Percentiles rank a stretch among this genome's conserved stretches.
These are phyloP conservation scores for Anableps anableps DNA, from an alignment of 2,797 vertebrate genomes.

Conservation along the genomic window DNA sequence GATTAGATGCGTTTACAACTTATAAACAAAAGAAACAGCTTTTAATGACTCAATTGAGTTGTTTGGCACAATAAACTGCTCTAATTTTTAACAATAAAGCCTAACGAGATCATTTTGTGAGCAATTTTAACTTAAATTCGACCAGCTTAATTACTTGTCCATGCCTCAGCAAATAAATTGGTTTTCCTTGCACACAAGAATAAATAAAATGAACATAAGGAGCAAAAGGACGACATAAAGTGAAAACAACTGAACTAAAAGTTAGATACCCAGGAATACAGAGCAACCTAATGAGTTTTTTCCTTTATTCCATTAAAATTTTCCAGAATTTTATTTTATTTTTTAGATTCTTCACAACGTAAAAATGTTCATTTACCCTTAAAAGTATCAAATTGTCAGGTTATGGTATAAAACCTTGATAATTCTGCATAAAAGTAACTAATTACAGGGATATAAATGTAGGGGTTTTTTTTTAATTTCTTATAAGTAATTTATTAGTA, in stretches of 20 bases:
- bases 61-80: not conserved
- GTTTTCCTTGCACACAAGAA: not conserved
- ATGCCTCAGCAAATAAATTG: not conserved
- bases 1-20: not conserved
- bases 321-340: not conserved
- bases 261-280: not conserved
- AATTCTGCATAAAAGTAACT: too few species aligned
- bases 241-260: not conserved
- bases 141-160: not conserved
- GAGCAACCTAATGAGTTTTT: not conserved
- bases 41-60: not conserved
- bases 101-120: not conserved
- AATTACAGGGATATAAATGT: not conserved
- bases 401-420: not conserved
- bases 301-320: not conserved
- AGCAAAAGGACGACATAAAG: not conserved
- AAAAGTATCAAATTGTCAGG: not conserved
- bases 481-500: not conserved
- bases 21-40: not conserved
- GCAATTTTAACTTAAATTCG: not conserved
- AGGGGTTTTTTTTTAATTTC: not conserved
- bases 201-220: not conserved
- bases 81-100: not conserved
- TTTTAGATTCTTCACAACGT: not conserved
- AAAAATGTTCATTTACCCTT: too few species aligned